Conservation (phyloP, 2,113 vertebrate genomes). For the Azemiops feae region DNA sequence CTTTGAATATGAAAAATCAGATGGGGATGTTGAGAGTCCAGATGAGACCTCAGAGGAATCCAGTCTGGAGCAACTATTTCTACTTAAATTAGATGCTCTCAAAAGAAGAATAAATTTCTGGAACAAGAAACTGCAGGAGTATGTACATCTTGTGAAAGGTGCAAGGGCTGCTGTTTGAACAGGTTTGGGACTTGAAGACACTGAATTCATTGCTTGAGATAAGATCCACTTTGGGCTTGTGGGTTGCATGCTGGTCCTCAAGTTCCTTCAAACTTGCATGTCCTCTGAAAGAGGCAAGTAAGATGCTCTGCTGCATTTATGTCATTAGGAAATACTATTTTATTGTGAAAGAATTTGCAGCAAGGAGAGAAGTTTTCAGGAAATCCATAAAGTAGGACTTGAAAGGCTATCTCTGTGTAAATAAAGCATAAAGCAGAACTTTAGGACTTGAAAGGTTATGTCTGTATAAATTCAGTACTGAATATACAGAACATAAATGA, state of each 20-base stretch:
- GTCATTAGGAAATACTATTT: not conserved
- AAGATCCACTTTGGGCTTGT: not conserved
- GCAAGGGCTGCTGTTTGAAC: constrained; percentile 13
- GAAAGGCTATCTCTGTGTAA: not conserved
- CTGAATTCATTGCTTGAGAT: not conserved
- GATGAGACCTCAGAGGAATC: constrained; percentile 43
- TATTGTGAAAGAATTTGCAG: not conserved
- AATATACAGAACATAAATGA: not conserved
- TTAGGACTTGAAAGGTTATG: not conserved
- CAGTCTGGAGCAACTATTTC: constrained; percentile 62
- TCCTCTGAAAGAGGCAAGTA: not conserved
- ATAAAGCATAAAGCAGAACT: not conserved
- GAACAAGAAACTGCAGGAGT: constrained; percentile 75
- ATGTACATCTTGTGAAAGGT: constrained; percentile 63
- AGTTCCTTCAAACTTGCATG: not conserved
- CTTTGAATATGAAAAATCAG: constrained; percentile 41
- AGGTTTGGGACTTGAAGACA: no score
- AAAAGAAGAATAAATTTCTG: constrained; percentile 70
- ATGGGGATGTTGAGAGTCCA: constrained; percentile 24
- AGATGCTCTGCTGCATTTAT: not conserved
- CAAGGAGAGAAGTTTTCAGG: not conserved
- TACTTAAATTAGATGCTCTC: constrained; percentile 71
- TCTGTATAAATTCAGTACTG: not conserved
- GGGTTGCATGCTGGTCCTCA: not conserved
- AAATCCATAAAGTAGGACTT: not conserved